A percentile compares a stretch with the other conserved stretches of the same genome.
Evolutionary conservation across 2,888 invertebrate species (phyloP).

Genomic region (Oscheius myriophilus): DNA sequence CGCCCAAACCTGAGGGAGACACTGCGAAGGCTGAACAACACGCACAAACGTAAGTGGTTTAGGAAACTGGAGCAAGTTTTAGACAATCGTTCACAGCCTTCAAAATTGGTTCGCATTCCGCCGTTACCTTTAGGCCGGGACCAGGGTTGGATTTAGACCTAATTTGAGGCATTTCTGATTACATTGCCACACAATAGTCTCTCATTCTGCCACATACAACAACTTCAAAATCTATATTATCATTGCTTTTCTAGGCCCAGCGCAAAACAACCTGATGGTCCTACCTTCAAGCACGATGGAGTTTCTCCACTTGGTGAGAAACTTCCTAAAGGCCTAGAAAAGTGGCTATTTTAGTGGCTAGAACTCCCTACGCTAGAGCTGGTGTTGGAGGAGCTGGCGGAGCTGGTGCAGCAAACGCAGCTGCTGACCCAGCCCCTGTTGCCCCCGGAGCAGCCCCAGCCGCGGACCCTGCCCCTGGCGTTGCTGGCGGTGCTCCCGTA

Average conservation of each 20-base stretch:
- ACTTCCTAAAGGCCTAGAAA: background rate
- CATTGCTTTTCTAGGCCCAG: background rate
- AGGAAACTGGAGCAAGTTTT: no score
- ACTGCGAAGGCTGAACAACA: no score
- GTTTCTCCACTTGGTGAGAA: background rate
- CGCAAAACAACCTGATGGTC: background rate
- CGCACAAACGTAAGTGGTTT: background rate
- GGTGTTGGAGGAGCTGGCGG: slow-evolving; percentile 19
- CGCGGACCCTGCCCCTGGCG: slow-evolving; percentile 1
- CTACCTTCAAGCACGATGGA: background rate
- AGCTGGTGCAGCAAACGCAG: background rate
- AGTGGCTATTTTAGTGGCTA: background rate
- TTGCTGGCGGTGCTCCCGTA: background rate
- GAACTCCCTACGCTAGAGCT: background rate
- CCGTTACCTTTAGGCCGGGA: no score
- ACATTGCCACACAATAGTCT: no score
- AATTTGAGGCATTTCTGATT: no score
- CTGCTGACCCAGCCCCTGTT: slow-evolving; percentile 1
- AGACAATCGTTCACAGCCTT: no score
- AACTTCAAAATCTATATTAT: no score
- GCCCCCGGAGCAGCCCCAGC: background rate
- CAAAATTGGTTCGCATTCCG: no score
- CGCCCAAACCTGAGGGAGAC: no score
- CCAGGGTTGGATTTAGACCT: no score
- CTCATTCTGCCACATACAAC: no score